These are phyloP conservation scores for Pseudachorutes palmiensis DNA, from an alignment of 1,140 invertebrate genomes.

Conservation along the genomic window DNA sequence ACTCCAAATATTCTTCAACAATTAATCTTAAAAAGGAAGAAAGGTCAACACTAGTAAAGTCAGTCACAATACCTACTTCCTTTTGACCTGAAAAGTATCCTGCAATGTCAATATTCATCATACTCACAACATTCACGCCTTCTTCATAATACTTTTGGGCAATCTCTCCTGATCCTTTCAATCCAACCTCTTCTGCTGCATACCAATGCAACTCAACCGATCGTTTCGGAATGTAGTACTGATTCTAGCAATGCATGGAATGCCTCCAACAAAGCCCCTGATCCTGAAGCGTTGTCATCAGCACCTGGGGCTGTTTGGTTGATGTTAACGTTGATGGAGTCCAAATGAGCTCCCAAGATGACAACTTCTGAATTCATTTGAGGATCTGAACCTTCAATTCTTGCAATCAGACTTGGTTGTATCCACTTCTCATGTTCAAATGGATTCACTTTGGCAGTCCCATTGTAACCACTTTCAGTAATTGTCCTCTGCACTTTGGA, in stretches of 20 bases:
- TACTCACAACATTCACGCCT: slow-evolving; percentile 8
- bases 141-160: slow-evolving; percentile 1
- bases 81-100: slow-evolving; percentile 2
- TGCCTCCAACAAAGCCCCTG: slow-evolving; percentile 4
- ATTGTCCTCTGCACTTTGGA: slow-evolving; percentile 10
- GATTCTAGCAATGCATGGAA: not conserved
- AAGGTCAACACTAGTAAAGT: not conserved
- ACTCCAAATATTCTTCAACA: slow-evolving; percentile 11
- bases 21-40: not conserved
- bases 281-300: slow-evolving; percentile 17
- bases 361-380: slow-evolving; percentile 10
- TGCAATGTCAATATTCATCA: slow-evolving; percentile 22
- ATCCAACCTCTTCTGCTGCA: slow-evolving; percentile 24
- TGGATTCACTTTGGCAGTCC: not conserved
- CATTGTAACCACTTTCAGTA: slow-evolving; percentile 5
- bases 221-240: slow-evolving; percentile 9
- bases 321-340: slow-evolving; percentile 2
- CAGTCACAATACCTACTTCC: slow-evolving; percentile 6
- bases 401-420: slow-evolving; percentile 21
- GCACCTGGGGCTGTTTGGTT: not conserved
- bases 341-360: slow-evolving; percentile 23
- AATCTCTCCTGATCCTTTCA: slow-evolving; percentile 7
- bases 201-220: slow-evolving; percentile 31
- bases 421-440: slow-evolving; percentile 13
- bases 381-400: slow-evolving; percentile 17